phyloP scores from a whole-genome alignment of 2,113 vertebrate genomes.

The Laticauda laticaudata region DNA sequence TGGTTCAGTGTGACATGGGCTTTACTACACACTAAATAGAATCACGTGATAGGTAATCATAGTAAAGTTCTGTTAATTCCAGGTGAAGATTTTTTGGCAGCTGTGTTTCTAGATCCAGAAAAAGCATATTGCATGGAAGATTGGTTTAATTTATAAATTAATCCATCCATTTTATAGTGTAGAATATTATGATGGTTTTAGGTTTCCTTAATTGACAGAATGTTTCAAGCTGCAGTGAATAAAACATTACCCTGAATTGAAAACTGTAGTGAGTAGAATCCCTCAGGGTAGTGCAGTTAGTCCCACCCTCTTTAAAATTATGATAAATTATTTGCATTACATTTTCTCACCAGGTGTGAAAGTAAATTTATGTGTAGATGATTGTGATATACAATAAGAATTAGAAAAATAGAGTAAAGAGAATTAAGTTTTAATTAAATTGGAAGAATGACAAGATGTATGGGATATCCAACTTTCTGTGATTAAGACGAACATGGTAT shows the following conservation, averaged over 20 bases:
- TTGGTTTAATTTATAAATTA: background rate
- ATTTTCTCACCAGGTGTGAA: background rate
- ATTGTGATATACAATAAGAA: background rate
- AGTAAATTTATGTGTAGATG: background rate
- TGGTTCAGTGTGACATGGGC: too few species aligned
- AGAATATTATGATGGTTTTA: background rate
- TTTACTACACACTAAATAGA: background rate
- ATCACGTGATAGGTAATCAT: background rate
- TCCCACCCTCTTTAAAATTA: background rate
- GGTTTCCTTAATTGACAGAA: background rate
- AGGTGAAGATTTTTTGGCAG: background rate
- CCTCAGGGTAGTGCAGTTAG: background rate
- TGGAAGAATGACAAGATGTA: background rate
- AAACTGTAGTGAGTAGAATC: background rate
- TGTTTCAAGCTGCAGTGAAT: background rate
- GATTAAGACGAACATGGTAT: background rate
- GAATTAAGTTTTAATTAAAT: background rate
- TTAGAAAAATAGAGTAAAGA: background rate
- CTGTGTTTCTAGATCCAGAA: background rate
- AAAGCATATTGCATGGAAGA: background rate
- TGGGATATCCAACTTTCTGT: background rate
- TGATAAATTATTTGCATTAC: background rate
- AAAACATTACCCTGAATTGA: background rate
- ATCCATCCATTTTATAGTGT: background rate
- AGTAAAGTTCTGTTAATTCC: background rate